Base-by-base conservation (phyloP, 1,140 invertebrate species). In the Pristionchus pacificus region DNA sequence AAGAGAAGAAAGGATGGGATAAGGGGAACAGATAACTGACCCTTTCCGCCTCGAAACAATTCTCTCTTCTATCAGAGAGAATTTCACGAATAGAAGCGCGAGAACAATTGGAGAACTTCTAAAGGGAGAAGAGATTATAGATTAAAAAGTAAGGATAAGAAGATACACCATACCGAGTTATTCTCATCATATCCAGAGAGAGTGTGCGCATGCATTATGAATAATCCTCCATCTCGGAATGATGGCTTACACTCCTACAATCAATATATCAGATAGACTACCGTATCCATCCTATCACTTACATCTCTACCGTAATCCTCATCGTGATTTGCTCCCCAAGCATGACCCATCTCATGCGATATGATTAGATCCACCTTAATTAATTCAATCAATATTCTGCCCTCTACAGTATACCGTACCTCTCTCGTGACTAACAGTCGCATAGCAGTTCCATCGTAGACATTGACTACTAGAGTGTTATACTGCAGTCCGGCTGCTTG, bases 301-400 rank as follows among this genome's bases (percentile, higher is more conserved):
- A 69, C 49, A 2, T 67, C 57, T n/a, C n/a, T n/a, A n/a, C n/a
- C n/a, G n/a, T n/a, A n/a, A 2, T 29, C 55, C 27, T 60, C 25
- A 33, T 74, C 73, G 55, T 74, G 73, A n/a, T 57, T 30, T 29
- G 63, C 38, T 19, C 73, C 73, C 73, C 73, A 74, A 28, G 29
- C 33, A 28, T 74, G 73, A 10, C 73, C 73, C 15, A 62, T 72
- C 30, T 74, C 38, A 49, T 49, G 38, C 6, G 38, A 6, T 49
- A 19, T 49, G 6, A 49, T 49, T 10, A 49, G 38, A 49, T 49
- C 38, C 6, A 49, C 19, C 73, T 74, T 38, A 13, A 73, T 49
- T 10, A 71, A 74, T 25, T 30, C 63, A 19, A 19, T 67, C 28
- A 10, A 58, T 28, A 65, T 63, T 28, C 24, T 38, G 10, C 60